phyloP scores from a whole-genome alignment of 2,113 vertebrate genomes.

The Elanus axillaris region DNA sequence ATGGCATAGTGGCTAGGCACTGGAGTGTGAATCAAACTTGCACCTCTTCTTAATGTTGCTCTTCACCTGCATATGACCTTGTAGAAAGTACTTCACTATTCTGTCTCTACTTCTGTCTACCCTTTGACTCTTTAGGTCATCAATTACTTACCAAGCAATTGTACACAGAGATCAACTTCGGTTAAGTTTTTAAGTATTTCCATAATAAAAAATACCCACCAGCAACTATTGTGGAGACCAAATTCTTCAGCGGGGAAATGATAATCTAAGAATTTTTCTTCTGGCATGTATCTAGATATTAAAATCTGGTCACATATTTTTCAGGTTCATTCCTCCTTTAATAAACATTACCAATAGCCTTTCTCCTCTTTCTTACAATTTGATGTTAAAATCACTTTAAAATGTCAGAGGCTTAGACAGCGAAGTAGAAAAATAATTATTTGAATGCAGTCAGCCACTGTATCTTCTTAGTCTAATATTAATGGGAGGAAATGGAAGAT shows the following conservation, averaged over 20 bases:
- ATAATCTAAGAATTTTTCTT: not conserved
- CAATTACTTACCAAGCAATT: not conserved
- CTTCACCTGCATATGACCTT: not conserved
- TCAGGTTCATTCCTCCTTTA: not conserved
- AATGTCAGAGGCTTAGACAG: not conserved
- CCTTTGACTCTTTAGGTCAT: not conserved
- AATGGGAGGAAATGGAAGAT: constrained; percentile 2
- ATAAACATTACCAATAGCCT: not conserved
- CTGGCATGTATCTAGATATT: not conserved
- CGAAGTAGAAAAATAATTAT: constrained; percentile 37
- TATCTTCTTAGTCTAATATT: not conserved
- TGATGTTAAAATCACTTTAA: not conserved
- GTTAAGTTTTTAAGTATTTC: not conserved
- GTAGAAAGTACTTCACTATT: not conserved
- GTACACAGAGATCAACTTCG: not conserved
- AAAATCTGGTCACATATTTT: not conserved
- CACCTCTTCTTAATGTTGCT: not conserved
- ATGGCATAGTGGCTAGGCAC: not conserved
- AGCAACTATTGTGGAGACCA: not conserved
- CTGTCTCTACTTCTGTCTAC: not conserved
- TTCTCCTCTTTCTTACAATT: not conserved
- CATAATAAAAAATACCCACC: not conserved
- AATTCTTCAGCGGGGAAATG: not conserved
- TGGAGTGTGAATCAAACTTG: not conserved
- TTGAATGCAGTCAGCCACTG: not conserved